These are phyloP conservation scores for Apotomis betuletana DNA, from an alignment of 2,888 invertebrate species.

Conservation along the genomic window DNA sequence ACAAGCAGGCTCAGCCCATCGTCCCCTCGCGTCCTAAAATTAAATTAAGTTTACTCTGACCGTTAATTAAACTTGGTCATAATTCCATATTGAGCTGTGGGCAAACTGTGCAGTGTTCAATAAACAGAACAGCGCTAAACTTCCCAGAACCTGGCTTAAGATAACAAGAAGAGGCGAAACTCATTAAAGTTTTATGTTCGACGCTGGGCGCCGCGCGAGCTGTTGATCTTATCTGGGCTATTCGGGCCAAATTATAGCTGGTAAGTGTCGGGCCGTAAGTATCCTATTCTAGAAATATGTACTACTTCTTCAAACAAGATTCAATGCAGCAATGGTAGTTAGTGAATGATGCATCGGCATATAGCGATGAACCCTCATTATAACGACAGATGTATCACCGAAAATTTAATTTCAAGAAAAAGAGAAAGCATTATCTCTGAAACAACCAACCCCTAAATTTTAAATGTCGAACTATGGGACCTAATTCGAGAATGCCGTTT, in stretches of 20 bases:
- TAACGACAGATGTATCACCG: no score
- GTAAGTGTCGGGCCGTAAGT: conserved; percentile 41
- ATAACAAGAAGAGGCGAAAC: conserved; percentile 76
- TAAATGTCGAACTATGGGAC: no score
- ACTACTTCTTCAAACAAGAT: not conserved
- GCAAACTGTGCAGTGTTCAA: conserved; percentile 64
- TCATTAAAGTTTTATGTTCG: conserved; percentile 80
- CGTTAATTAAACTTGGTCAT: conserved; percentile 68
- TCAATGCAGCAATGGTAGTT: no score
- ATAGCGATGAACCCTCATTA: no score
- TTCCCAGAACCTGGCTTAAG: conserved; percentile 67
- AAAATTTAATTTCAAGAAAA: no score
- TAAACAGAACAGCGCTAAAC: conserved; percentile 70
- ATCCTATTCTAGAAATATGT: conserved; percentile 12
- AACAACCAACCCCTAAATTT: no score
- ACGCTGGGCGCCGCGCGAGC: conserved; percentile 53
- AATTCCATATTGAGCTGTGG: conserved; percentile 66
- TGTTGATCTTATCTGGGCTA: conserved; percentile 66
- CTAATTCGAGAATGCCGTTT: no score
- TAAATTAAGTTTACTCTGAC: conserved; percentile 58
- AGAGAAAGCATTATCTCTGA: no score
- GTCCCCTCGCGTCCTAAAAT: conserved; percentile 49
- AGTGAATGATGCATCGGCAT: no score
- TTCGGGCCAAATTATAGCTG: conserved; percentile 60
- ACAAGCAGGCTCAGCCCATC: not conserved